Evolutionary conservation across 2,113 vertebrate genomes (phyloP).

Genomic region (Arenaria interpres): DNA sequence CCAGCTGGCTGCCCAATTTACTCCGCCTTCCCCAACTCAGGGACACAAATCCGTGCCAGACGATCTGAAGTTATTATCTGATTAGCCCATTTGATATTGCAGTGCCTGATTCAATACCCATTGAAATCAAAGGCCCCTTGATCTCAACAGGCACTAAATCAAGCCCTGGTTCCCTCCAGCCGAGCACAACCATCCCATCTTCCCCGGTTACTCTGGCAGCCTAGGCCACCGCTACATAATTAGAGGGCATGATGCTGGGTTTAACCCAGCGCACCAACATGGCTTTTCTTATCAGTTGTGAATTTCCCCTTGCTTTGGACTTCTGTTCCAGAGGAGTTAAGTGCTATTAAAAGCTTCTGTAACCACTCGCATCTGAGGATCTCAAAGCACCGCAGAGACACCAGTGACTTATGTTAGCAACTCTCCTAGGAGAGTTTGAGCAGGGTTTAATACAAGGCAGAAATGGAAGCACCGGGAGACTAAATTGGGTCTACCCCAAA

Average conservation of each 20-base stretch:
- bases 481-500: constrained; percentile 2
- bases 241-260: constrained; percentile 44
- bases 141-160: constrained; percentile 52
- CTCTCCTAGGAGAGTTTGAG: constrained; percentile 17
- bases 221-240: constrained; percentile 42
- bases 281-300: constrained; percentile 50
- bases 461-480: background rate
- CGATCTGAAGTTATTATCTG: constrained; percentile 36
- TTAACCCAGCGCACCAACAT: constrained; percentile 35
- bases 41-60: background rate
- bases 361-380: constrained; percentile 8
- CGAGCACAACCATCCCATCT: background rate
- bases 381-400: constrained; percentile 40
- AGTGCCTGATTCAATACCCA: constrained; percentile 42
- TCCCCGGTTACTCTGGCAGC: background rate
- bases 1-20: constrained; percentile 42
- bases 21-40: background rate
- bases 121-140: constrained; percentile 61
- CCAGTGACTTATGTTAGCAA: background rate
- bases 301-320: constrained; percentile 50
- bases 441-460: constrained; percentile 5
- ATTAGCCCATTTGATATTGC: constrained; percentile 51
- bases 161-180: constrained; percentile 37
- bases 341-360: constrained; percentile 40
- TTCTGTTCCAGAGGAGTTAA: constrained; percentile 32